Base-by-base conservation (phyloP, 2,797 vertebrate genomes). In the Apogon hyalosoma region DNA sequence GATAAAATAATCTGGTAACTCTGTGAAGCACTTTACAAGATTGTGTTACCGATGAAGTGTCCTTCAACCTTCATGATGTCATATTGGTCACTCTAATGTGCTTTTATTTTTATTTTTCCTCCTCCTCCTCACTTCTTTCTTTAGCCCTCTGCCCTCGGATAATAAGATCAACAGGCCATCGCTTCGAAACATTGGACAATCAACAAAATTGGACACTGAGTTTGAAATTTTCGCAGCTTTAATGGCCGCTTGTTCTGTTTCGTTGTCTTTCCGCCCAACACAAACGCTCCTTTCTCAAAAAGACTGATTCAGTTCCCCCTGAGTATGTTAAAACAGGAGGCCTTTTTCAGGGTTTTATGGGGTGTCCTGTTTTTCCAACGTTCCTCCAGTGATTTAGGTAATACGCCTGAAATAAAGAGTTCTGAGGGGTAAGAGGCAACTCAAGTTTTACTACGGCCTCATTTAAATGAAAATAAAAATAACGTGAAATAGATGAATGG, bases 321-420 rank as follows among this genome's bases (percentile, higher is more conserved):
- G 83, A 87, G 88, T 77, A 70, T 70, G 79, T 84, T 89, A 88
- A 89, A 91, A 84, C 79, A 85, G 78, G 86, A 85, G 85, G 78
- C 75, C 83, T 70, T 89, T 91, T 87, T 77, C 77, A 65, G 77
- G 46, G 55, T 90, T 93, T 93, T 91, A 94, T 87, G 79, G 88
- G 87, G 82, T 91, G 88, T 93, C 85, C 88, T 93, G 90, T 92
- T 92, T 90, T 92, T 91, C 80, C 80, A 90, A 73, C 80, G 14
- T 89, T 88, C 83, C 84, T 85, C 85, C 69, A 85, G 87, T 91
- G 87, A 90, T 91, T 92, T 93, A 88, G 75, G 82, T 83, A 88
- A 89, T 92, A 86, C 39, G 78, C 65, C 83, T 84, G 79, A 90
- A 92, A 88, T 85, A 88, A 87, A 84, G 78, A 83, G 85, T 88